Percentiles rank a stretch among this genome's conserved stretches.
Evolutionary conservation across 1,140 invertebrate genomes (phyloP).

Genomic region (Grapholita molesta): DNA sequence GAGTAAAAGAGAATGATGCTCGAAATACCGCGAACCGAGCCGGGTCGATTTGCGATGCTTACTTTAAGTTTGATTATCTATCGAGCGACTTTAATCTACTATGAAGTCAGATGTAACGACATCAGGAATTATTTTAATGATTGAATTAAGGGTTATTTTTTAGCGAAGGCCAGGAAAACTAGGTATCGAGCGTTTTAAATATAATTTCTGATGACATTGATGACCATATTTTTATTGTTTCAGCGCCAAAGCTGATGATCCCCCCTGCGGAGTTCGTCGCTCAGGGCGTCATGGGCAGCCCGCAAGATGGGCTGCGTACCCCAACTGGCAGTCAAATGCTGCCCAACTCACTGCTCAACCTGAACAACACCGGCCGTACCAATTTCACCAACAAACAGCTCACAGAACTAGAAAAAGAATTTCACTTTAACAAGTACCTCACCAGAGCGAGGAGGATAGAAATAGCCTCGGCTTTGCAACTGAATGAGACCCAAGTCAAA

Average conservation of each 20-base stretch:
- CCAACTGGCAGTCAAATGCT: slow-evolving; percentile 62
- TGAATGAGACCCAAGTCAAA: slow-evolving; percentile 97
- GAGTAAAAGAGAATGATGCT: too few species aligned
- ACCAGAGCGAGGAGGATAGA: slow-evolving; percentile 97
- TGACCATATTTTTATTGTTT: slow-evolving; percentile 48
- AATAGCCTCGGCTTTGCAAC: slow-evolving; percentile 95
- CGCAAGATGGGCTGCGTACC: slow-evolving; percentile 63
- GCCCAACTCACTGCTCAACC: slow-evolving; percentile 77
- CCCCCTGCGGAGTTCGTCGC: slow-evolving; percentile 68
- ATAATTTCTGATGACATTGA: neutral
- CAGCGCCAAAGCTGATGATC: slow-evolving; percentile 84
- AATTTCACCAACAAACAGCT: slow-evolving; percentile 99
- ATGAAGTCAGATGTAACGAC: too few species aligned
- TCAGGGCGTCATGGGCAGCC: slow-evolving; percentile 59
- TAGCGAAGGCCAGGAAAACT: too few species aligned
- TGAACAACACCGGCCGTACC: slow-evolving; percentile 93
- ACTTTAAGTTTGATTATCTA: too few species aligned
- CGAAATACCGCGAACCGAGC: too few species aligned
- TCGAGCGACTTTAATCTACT: too few species aligned
- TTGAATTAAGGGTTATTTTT: too few species aligned
- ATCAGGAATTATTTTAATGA: too few species aligned
- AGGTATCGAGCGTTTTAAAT: too few species aligned
- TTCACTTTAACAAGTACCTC: slow-evolving; percentile 99
- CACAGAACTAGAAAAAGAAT: slow-evolving; percentile 99
- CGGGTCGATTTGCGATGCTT: too few species aligned